Percentiles rank a stretch among this genome's conserved stretches.
Evolutionary conservation across 2,113 vertebrate species (phyloP).

Genomic region (Synchiropus splendidus): DNA sequence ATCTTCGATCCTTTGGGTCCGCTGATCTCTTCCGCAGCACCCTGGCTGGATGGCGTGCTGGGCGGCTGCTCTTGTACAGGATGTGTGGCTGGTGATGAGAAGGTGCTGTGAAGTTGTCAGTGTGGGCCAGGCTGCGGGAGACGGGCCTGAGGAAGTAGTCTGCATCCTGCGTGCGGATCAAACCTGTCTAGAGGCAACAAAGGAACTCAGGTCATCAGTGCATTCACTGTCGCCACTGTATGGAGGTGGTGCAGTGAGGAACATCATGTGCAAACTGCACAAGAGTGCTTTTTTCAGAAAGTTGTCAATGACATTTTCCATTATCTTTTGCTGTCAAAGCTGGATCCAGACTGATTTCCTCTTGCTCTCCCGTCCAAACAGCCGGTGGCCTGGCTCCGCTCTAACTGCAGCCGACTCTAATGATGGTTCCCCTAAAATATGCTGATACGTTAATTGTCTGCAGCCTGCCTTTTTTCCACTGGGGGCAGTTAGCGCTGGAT

Average conservation of each 20-base stretch:
- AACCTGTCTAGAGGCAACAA: constrained; percentile 73
- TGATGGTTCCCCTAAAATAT: constrained; percentile 26
- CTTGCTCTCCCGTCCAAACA: constrained; percentile 28
- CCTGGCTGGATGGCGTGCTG: not conserved
- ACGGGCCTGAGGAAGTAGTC: constrained; percentile 81
- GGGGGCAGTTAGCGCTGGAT: constrained; percentile 16
- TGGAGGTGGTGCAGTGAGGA: too few species aligned
- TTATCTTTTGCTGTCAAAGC: constrained; percentile 12
- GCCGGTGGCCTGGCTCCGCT: constrained; percentile 38
- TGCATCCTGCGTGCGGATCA: constrained; percentile 76
- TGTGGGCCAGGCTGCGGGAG: constrained; percentile 50
- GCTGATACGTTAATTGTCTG: constrained; percentile 28
- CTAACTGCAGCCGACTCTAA: constrained; percentile 31
- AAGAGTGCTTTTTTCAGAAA: too few species aligned
- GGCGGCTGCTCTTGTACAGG: constrained; percentile 70
- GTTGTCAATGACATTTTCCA: too few species aligned
- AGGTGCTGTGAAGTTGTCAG: constrained; percentile 44
- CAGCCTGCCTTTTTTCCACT: constrained; percentile 10
- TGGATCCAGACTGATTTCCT: constrained; percentile 20
- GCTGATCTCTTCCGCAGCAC: too few species aligned
- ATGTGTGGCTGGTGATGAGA: constrained; percentile 69
- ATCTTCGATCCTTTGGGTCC: too few species aligned
- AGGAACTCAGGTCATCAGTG: constrained; percentile 32
- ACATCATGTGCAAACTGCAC: too few species aligned
- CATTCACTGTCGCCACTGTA: too few species aligned